Base-by-base conservation (phyloP, 2,888 invertebrate genomes). In the Limnephilus auricula region DNA sequence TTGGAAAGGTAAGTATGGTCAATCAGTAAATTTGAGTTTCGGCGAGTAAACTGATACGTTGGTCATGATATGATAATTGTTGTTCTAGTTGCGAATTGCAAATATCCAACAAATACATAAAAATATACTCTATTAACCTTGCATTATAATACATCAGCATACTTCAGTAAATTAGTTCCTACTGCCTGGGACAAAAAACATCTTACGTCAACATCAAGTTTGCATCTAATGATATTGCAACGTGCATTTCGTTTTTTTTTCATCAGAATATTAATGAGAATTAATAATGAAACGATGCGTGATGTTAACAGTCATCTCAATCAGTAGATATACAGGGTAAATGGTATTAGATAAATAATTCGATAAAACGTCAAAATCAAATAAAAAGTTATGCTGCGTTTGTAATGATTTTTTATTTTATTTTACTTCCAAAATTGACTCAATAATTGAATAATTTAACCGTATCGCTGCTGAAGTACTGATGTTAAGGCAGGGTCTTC, bases 221-320 rank as follows among this genome's bases (percentile, higher is more conserved):
- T 65, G n/a, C n/a, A 65, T 65, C 25, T 65, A 65, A 65, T 65
- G 65, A 65, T n/a, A 65, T n/a, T 65, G n/a, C 65, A 65, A 65
- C 32, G 31, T 80, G 32, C 32, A 80, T 31, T 80, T 80, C 32
- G 30, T 80, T 30, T 80, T 80, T 80, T 80, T 30, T 80, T 12
- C 80, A 80, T 80, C 18, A 13, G n/a, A 31, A 31, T 79, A 80
- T 32, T 32, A 80, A 32, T 15, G n/a, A n/a, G n/a, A n/a, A n/a
- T 80, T 80, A 31, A 18, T 80, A 80, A 80, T 80, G 31, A 80
- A 80, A 80, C 80, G 9, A 31, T 32, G 32, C 80, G 80, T 80
- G 31, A 80, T 32, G 32, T 31, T 31, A 65, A 25, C 32, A 13
- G 32, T 80, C 80, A 80, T 80, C 31, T 15, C 32, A 80, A 32